Evolutionary conservation across 2,797 vertebrate genomes (phyloP).

Genomic region (Antennarius maculatus): DNA sequence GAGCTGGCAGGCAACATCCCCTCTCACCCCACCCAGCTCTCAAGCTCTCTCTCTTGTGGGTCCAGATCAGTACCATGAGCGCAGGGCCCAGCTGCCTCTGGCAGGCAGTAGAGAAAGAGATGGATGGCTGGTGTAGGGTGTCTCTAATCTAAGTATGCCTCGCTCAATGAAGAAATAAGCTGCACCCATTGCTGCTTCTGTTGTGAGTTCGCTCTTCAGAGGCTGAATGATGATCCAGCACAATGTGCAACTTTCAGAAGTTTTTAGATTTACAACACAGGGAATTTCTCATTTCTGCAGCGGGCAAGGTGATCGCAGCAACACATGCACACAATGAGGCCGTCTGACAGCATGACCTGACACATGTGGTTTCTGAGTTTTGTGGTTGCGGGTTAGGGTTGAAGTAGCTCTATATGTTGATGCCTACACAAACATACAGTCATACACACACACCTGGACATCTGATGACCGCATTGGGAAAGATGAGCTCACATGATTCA

Average conservation of each 20-base stretch:
- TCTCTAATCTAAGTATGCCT: constrained; percentile 71
- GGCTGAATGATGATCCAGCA: constrained; percentile 46
- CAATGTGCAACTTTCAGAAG: constrained; percentile 44
- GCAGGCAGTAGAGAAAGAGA: constrained; percentile 40
- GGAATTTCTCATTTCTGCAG: constrained; percentile 53
- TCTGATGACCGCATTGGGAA: constrained; percentile 44
- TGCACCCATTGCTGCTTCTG: constrained; percentile 38
- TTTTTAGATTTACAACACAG: constrained; percentile 33
- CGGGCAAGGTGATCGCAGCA: constrained; percentile 48
- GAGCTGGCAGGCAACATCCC: constrained; percentile 63
- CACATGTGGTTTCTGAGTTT: constrained; percentile 31
- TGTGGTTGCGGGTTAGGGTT: constrained; percentile 42
- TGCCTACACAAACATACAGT: constrained; percentile 3
- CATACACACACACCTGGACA: constrained; percentile 49
- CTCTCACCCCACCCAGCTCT: constrained; percentile 53
- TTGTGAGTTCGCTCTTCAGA: constrained; percentile 59
- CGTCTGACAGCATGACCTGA: constrained; percentile 45
- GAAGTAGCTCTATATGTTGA: constrained; percentile 36
- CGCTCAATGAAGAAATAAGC: constrained; percentile 59
- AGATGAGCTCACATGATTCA: constrained; percentile 62
- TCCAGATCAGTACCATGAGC: constrained; percentile 65
- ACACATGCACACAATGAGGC: constrained; percentile 17
- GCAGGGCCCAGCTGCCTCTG: constrained; percentile 67
- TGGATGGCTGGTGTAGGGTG: constrained; percentile 61
- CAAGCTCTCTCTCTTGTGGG: constrained; percentile 5